These are phyloP conservation scores for Acholoe squamosa DNA, from an alignment of 2,888 invertebrate species.

Conservation along the genomic window DNA sequence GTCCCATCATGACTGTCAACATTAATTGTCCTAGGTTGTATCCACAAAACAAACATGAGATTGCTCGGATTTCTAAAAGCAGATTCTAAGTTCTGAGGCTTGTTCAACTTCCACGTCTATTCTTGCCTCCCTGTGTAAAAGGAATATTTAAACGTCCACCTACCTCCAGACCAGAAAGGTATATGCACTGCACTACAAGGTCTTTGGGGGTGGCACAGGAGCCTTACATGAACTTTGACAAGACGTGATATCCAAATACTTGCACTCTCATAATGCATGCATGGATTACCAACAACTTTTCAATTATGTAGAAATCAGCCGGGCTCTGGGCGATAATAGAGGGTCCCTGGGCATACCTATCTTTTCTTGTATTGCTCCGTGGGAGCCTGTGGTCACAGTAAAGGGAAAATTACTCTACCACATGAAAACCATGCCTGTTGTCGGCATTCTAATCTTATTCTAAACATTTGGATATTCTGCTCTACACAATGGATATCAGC, in stretches of 20 bases:
- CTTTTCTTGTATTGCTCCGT: constrained; percentile 12
- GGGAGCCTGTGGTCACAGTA: neutral
- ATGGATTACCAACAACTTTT: neutral
- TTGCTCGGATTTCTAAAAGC: too few species aligned
- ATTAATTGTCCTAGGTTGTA: too few species aligned
- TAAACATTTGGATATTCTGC: neutral
- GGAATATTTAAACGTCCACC: too few species aligned
- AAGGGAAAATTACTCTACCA: neutral
- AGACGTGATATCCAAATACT: neutral
- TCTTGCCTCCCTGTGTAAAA: too few species aligned
- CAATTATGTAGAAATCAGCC: neutral
- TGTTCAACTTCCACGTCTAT: too few species aligned
- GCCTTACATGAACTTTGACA: too few species aligned
- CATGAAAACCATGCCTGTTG: neutral
- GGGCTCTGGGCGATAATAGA: neutral
- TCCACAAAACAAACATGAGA: too few species aligned
- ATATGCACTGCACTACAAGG: too few species aligned
- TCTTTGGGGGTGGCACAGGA: too few species aligned
- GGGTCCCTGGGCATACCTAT: neutral
- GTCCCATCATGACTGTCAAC: too few species aligned
- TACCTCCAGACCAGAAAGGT: too few species aligned
- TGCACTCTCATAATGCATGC: constrained; percentile 1
- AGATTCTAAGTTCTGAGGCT: too few species aligned
- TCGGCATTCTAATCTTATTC: neutral
- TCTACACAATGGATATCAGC: neutral